Percentiles rank a stretch among this genome's conserved stretches.
These are phyloP conservation scores for Tarsius wallacei DNA, from an alignment of 2,797 vertebrate genomes.

Conservation along the genomic window DNA sequence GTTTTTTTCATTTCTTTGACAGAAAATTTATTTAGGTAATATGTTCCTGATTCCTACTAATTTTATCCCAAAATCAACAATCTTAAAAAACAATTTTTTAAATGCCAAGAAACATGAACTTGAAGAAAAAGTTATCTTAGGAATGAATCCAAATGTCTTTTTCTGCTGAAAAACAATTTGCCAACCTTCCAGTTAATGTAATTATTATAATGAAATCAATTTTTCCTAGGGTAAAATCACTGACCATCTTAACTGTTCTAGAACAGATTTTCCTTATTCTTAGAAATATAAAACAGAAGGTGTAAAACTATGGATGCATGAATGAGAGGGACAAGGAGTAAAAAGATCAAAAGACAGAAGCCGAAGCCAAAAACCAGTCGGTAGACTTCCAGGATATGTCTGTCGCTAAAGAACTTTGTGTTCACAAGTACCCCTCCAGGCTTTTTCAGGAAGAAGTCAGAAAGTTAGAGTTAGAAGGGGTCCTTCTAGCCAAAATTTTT, in stretches of 20 bases:
- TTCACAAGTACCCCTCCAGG: not conserved
- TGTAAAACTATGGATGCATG: not conserved
- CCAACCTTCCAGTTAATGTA: not conserved
- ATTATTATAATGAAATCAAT: not conserved
- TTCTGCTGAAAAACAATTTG: constrained; percentile 8
- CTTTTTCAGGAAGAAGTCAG: not conserved
- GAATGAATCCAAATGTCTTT: constrained; percentile 16
- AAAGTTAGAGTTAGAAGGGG: not conserved
- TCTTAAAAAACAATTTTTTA: not conserved
- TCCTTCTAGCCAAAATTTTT: not conserved
- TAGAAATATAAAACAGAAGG: not conserved
- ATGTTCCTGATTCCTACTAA: constrained; percentile 12
- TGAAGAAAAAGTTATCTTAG: not conserved
- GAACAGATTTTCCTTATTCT: not conserved
- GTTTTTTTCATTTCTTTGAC: constrained; percentile 36
- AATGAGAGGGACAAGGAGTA: not conserved
- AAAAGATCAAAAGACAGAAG: not conserved
- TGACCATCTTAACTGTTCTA: constrained; percentile 1
- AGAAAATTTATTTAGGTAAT: constrained; percentile 24
- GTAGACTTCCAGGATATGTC: not conserved
- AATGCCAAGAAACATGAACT: not conserved
- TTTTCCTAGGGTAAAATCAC: constrained; percentile 23
- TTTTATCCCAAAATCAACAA: not conserved
- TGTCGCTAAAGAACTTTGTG: not conserved
- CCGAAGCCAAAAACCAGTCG: not conserved